Evolutionary conservation across 1,140 invertebrate genomes (phyloP), one percentile per base, ranked within the genome.

Genomic region (Drosophila sp.): DNA sequence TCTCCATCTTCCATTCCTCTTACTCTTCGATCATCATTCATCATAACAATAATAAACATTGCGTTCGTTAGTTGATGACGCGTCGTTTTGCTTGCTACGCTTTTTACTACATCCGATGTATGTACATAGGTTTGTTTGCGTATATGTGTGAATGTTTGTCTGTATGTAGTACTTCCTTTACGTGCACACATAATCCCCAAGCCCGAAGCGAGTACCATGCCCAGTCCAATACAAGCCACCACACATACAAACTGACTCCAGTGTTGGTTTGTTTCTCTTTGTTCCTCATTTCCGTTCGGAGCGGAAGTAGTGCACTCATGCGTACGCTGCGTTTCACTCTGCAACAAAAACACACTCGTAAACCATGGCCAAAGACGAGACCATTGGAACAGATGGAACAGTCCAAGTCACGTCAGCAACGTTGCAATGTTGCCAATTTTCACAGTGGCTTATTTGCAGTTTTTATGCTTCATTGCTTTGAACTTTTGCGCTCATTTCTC

Each of bases 251-350:
- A 72, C 56, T n/a, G n/a, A 54, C 62, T 57, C 67, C n/a, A n/a
- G 53, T 38, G 57, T 21, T 57, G 54, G 43, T 34, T 25, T 62
- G 18, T 62, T 51, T 51, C 51, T 62, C 83, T 87, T 87, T 87
- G 84, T 89, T 74, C 50, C 58, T 45, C 51, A 83, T 76, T 80
- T 90, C 87, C 87, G 89, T 56, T 90, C 13, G 38, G 45, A 90
- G 25, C 87, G 87, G 87, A 90, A 90, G 87, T 90, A 74, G 69
- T 80, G 79, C 87, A 90, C 80, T 90, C 79, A 90, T 76, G 87
- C 87, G 77, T 90, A 64, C 48, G 43, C 21, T 2, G 78, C 45
- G 72, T 81, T 76, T 66, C 50, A 66, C 64, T 80, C 62, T 79
- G 72, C 72, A 87, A 87, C 53, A 75, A 66, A 51, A 59, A 51